Conservation (phyloP, 2,888 invertebrate genomes). For the Ochlodes sylvanus region DNA sequence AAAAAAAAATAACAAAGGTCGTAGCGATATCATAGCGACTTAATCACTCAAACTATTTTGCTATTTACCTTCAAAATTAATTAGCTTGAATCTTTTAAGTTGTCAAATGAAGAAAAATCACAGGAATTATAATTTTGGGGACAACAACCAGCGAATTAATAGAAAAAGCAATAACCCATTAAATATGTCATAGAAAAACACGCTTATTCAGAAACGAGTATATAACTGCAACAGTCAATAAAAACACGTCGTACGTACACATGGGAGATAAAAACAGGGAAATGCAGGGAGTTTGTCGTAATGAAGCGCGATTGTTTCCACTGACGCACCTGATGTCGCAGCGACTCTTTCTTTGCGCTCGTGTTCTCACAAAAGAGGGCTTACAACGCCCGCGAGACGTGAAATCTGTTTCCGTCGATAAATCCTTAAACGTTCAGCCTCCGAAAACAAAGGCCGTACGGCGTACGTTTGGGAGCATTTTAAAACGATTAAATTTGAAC, state of each 20-base stretch:
- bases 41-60: too few relatives aligned
- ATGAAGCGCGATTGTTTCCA: conserved; percentile 61
- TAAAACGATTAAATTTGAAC: conserved; percentile 12
- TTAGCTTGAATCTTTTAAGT: too few relatives aligned
- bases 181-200: too few relatives aligned
- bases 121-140: too few relatives aligned
- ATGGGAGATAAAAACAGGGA: conserved; percentile 37
- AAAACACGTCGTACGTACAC: background rate
- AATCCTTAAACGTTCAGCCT: conserved; percentile 14
- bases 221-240: background rate
- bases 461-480: conserved; percentile 8
- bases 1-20: too few relatives aligned
- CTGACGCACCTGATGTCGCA: conserved; percentile 53
- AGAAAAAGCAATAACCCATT: too few relatives aligned
- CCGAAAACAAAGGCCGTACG: conserved; percentile 5
- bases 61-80: too few relatives aligned
- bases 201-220: background rate
- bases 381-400: conserved; percentile 28
- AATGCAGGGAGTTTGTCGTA: conserved; percentile 50
- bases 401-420: conserved; percentile 29
- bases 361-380: conserved; percentile 40
- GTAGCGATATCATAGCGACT: too few relatives aligned
- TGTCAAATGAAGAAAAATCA: too few relatives aligned
- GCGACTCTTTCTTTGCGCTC: conserved; percentile 45
- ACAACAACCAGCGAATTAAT: too few relatives aligned